phyloP scores from a whole-genome alignment of 2,888 invertebrate genomes.

The Ceratothoa steindachneri region DNA sequence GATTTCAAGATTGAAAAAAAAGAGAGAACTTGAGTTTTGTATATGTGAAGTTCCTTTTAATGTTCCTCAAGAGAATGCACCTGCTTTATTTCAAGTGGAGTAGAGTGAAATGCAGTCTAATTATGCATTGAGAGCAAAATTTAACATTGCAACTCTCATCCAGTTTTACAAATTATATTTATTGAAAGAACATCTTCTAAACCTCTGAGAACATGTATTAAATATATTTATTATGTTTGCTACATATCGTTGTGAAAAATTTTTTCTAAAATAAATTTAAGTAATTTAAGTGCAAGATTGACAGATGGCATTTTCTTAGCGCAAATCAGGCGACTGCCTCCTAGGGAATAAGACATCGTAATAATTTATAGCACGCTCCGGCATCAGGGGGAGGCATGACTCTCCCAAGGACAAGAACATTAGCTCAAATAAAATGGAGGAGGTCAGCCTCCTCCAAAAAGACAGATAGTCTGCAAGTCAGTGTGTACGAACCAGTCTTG shows the following conservation, averaged over 20 bases:
- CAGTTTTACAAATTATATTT: not conserved
- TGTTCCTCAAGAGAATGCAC: not conserved
- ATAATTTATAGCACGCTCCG: no score
- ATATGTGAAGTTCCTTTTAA: not conserved
- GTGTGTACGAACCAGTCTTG: no score
- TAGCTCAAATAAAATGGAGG: no score
- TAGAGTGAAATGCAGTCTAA: not conserved
- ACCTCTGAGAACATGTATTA: not conserved
- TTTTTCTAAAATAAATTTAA: not conserved
- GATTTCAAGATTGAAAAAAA: not conserved
- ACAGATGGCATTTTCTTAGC: no score
- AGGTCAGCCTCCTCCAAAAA: no score
- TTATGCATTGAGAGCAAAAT: not conserved
- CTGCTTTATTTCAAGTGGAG: not conserved
- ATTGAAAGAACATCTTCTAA: not conserved
- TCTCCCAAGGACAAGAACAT: no score
- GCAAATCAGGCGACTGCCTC: no score
- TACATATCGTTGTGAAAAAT: not conserved
- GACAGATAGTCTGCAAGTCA: no score
- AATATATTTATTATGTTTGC: not conserved
- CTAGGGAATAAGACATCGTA: no score
- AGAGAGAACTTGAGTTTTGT: not conserved
- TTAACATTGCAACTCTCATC: not conserved
- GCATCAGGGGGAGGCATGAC: no score
- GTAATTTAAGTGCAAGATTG: not conserved